These are phyloP conservation scores for Abrostola triplasia DNA, from an alignment of 2,888 invertebrate species.

Conservation along the genomic window DNA sequence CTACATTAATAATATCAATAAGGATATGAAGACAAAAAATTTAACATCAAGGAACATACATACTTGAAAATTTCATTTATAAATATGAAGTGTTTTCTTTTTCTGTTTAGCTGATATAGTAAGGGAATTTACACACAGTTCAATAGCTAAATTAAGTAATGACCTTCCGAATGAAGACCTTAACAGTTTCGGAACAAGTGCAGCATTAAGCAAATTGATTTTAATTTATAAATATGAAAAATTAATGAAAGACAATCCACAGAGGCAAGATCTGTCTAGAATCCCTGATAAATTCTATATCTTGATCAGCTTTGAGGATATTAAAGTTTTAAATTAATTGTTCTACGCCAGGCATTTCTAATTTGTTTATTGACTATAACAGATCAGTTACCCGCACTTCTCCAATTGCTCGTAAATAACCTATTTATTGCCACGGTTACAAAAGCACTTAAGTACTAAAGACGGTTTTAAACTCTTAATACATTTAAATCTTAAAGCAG, in stretches of 20 bases:
- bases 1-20: no score
- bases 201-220: background rate
- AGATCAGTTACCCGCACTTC: constrained; percentile 16
- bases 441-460: constrained; percentile 16
- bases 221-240: background rate
- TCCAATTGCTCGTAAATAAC: constrained; percentile 11
- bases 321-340: constrained; percentile 20
- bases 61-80: no score
- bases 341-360: constrained; percentile 19
- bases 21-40: no score
- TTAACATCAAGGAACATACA: no score
- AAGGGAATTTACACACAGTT: no score
- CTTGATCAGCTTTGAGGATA: constrained; percentile 3
- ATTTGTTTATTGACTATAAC: constrained; percentile 33
- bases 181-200: background rate
- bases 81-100: no score
- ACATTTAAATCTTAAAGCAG: constrained; percentile 10
- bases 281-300: constrained; percentile 4
- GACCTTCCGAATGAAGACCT: background rate
- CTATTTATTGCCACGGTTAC: background rate
- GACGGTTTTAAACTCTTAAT: constrained; percentile 21
- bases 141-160: no score
- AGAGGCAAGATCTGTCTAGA: background rate
- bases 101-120: no score
- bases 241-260: background rate